These are phyloP conservation scores for Parascotia fuliginaria DNA, from an alignment of 2,888 invertebrate species.

Conservation along the genomic window DNA sequence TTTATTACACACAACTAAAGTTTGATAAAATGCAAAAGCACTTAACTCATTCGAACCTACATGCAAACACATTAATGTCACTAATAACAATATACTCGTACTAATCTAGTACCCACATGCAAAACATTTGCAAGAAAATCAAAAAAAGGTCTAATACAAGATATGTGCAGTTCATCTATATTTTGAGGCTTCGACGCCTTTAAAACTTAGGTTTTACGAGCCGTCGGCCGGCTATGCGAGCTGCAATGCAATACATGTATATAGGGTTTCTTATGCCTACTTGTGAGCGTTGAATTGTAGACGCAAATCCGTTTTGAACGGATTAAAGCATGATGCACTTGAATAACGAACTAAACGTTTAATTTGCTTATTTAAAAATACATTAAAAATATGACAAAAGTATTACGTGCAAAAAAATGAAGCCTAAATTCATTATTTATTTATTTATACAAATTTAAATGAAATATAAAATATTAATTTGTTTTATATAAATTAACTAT, in stretches of 20 bases:
- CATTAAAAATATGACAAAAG: too few relatives aligned
- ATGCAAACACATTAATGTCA: not conserved
- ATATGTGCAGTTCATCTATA: conserved; percentile 27
- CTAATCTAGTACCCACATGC: not conserved
- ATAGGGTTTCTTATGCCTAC: not conserved
- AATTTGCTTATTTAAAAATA: too few relatives aligned
- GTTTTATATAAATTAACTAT: too few relatives aligned
- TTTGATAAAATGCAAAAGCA: too few relatives aligned
- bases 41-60: too few relatives aligned
- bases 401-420: too few relatives aligned
- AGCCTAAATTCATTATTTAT: too few relatives aligned
- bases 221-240: conserved; percentile 15
- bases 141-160: conserved; percentile 6
- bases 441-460: too few relatives aligned
- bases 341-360: not conserved
- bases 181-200: conserved; percentile 18
- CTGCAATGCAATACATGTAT: not conserved
- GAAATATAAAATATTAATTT: too few relatives aligned
- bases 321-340: not conserved
- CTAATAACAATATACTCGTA: not conserved
- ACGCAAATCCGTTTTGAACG: conserved; percentile 2
- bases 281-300: conserved; percentile 1
- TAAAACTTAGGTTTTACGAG: conserved; percentile 39
- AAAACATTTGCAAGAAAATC: not conserved
- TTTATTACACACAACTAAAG: too few relatives aligned